These are phyloP conservation scores for Propithecus deckenii DNA, from an alignment of 2,797 vertebrate species.

Conservation along the genomic window DNA sequence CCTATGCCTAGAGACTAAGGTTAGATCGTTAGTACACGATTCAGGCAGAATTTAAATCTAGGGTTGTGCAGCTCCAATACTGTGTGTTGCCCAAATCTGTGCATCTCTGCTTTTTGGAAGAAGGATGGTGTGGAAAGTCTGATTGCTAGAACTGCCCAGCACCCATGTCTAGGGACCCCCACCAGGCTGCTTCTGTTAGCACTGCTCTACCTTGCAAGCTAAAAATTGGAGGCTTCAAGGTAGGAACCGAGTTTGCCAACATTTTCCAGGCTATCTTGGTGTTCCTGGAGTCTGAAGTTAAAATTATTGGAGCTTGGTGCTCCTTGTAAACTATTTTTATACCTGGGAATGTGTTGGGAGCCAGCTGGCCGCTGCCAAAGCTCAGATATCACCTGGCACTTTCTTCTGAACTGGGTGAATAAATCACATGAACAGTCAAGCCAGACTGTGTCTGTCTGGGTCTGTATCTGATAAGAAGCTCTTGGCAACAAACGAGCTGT, in stretches of 20 bases:
- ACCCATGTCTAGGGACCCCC: rapidly evolving
- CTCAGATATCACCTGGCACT: slow-evolving; percentile 76
- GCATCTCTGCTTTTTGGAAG: neutral
- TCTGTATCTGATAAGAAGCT: slow-evolving; percentile 79
- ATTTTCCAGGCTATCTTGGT: neutral
- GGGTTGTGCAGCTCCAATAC: neutral
- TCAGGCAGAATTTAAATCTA: neutral
- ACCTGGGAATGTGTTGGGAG: slow-evolving; percentile 68
- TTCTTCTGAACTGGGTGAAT: slow-evolving; percentile 60
- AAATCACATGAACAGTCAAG: slow-evolving; percentile 63
- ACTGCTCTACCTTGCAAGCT: neutral
- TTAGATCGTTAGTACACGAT: neutral
- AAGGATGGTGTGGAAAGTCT: neutral
- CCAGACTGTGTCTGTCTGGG: slow-evolving; percentile 78
- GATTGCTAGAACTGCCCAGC: neutral
- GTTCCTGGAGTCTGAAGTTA: slow-evolving; percentile 4
- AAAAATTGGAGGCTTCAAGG: neutral
- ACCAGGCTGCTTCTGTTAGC: neutral
- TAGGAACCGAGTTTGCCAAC: neutral
- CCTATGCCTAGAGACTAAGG: neutral
- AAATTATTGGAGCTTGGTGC: slow-evolving; percentile 25
- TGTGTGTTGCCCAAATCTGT: neutral
- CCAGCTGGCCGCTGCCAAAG: slow-evolving; percentile 61
- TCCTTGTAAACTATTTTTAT: slow-evolving; percentile 66
- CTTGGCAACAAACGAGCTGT: slow-evolving; percentile 64